Percentiles rank a stretch among this genome's conserved stretches.
phyloP scores from a whole-genome alignment of 2,113 vertebrate genomes.

The Prochilodus magdalenae region DNA sequence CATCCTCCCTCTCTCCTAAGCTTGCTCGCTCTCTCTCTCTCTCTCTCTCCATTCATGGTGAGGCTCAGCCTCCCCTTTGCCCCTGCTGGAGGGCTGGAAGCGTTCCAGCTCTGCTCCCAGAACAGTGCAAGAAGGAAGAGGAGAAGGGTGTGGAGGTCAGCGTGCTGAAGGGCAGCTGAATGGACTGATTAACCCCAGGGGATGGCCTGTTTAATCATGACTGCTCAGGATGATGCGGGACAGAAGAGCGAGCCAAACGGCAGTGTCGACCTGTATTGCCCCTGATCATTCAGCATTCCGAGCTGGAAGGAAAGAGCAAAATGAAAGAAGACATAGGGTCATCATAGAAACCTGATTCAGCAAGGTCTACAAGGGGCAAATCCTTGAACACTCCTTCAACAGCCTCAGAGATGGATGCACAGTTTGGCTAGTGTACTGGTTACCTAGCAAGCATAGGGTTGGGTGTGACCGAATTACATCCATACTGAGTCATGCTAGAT shows the following conservation, averaged over 20 bases:
- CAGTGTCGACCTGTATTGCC: slow-evolving; percentile 28
- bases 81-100: slow-evolving; percentile 26
- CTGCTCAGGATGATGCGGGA: slow-evolving; percentile 49
- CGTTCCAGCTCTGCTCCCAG: slow-evolving; percentile 7
- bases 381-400: slow-evolving; percentile 66
- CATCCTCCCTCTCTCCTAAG: slow-evolving; percentile 2
- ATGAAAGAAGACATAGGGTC: slow-evolving; percentile 38
- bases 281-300: slow-evolving; percentile 57
- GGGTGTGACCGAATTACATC: too few relatives aligned
- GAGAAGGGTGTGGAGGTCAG: slow-evolving; percentile 18
- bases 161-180: slow-evolving; percentile 34
- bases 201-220: slow-evolving; percentile 66
- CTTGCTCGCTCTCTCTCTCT: neutral
- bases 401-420: neutral
- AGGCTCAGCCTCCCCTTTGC: neutral
- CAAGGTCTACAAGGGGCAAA: slow-evolving; percentile 57
- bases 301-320: slow-evolving; percentile 30
- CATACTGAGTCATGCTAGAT: too few relatives aligned
- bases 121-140: slow-evolving; percentile 2
- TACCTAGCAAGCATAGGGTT: too few relatives aligned
- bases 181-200: slow-evolving; percentile 47
- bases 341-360: slow-evolving; percentile 52
- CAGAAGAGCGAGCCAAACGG: slow-evolving; percentile 39
- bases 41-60: neutral
- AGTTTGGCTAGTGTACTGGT: too few relatives aligned